Conservation (phyloP, 1,140 invertebrate species). For the Cydia amplana region DNA sequence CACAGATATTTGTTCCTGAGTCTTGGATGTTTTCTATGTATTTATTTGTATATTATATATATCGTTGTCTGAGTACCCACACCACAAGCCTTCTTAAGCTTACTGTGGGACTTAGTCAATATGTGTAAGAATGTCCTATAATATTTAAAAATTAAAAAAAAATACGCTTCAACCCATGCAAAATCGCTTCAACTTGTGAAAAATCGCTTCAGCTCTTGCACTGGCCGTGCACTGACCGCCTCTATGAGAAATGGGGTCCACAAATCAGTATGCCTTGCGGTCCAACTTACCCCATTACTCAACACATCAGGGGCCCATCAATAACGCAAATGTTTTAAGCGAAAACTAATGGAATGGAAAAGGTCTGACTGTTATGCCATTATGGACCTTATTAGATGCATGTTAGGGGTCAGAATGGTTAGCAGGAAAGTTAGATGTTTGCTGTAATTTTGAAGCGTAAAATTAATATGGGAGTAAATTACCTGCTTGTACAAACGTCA, state of each 20-base stretch:
- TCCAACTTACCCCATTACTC: slow-evolving; percentile 25
- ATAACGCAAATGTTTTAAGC: slow-evolving; percentile 29
- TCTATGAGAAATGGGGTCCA: slow-evolving; percentile 28
- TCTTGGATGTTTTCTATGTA: too few relatives aligned
- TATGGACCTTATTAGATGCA: neutral
- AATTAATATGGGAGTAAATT: neutral
- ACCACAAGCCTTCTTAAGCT: too few relatives aligned
- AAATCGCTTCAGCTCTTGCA: neutral
- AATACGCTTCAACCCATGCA: neutral
- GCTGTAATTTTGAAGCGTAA: neutral
- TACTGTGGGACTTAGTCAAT: too few relatives aligned
- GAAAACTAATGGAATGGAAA: slow-evolving; percentile 28
- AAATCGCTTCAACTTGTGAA: neutral
- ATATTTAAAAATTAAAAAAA: too few relatives aligned
- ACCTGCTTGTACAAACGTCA: too few relatives aligned
- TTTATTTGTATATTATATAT: too few relatives aligned
- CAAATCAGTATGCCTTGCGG: slow-evolving; percentile 30
- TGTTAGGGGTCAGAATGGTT: neutral
- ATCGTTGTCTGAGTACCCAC: too few relatives aligned
- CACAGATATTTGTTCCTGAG: too few relatives aligned
- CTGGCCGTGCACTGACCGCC: neutral
- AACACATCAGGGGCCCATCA: slow-evolving; percentile 23
- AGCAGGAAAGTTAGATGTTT: neutral
- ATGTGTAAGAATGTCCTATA: too few relatives aligned
- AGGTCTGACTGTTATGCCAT: neutral